These are phyloP conservation scores for Aulostomus chinensis DNA, from an alignment of 2,797 vertebrate species.

Conservation along the genomic window DNA sequence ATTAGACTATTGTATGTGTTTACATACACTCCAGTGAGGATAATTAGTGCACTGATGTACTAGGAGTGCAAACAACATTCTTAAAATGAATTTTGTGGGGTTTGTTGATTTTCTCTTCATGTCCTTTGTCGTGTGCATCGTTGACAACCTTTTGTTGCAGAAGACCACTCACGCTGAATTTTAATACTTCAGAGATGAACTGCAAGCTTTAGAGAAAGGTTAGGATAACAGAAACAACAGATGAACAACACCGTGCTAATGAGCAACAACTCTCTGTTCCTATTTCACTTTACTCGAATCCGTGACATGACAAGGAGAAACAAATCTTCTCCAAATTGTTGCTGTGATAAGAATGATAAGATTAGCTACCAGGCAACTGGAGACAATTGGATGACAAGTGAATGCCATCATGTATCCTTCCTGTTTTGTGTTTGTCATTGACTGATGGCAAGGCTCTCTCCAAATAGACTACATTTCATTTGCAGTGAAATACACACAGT, in stretches of 20 bases:
- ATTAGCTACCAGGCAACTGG: conserved; percentile 64
- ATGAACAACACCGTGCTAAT: conserved; percentile 40
- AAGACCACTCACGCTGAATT: too few species aligned
- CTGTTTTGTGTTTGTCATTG: conserved; percentile 63
- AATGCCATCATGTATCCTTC: conserved; percentile 44
- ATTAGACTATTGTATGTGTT: conserved; percentile 64
- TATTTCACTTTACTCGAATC: conserved; percentile 31
- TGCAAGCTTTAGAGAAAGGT: conserved; percentile 30
- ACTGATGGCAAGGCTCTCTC: conserved; percentile 56
- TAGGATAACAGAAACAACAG: conserved; percentile 30
- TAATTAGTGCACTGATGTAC: conserved; percentile 39
- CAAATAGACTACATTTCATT: conserved; percentile 53
- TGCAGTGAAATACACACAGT: conserved; percentile 51
- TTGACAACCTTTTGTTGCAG: too few species aligned
- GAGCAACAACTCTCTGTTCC: conserved; percentile 21
- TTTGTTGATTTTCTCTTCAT: conserved; percentile 16
- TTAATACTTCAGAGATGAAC: conserved; percentile 13
- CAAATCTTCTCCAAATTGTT: conserved; percentile 57
- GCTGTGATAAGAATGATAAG: conserved; percentile 62
- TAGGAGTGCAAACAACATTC: conserved; percentile 44
- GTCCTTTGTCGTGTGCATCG: conserved; percentile 27
- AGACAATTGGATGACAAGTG: conserved; percentile 63
- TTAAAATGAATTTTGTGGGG: conserved; percentile 8
- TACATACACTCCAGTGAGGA: conserved; percentile 54
- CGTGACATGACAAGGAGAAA: conserved; percentile 36